phyloP scores from a whole-genome alignment of 1,140 invertebrate species.

The Eufriesea mexicana region DNA sequence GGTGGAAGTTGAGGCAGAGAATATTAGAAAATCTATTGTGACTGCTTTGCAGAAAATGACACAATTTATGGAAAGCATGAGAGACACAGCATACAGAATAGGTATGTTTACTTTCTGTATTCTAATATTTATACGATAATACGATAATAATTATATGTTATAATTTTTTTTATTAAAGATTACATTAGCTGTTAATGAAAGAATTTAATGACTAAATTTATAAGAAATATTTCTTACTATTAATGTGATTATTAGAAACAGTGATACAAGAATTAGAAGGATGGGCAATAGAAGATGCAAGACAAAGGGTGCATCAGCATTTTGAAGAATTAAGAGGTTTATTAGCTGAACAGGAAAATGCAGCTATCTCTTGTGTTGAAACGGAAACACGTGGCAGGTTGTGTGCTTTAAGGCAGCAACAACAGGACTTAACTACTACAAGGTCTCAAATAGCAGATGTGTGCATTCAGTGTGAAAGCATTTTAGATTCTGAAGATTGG shows the following conservation, averaged over 20 bases:
- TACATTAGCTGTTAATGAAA: background rate
- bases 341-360: slow-evolving; percentile 84
- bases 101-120: slow-evolving; percentile 65
- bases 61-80: slow-evolving; percentile 85
- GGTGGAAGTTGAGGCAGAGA: slow-evolving; percentile 85
- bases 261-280: slow-evolving; percentile 80
- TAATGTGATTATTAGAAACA: slow-evolving; percentile 69
- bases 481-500: slow-evolving; percentile 84
- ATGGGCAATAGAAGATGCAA: slow-evolving; percentile 73
- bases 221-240: background rate
- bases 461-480: slow-evolving; percentile 84
- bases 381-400: slow-evolving; percentile 84
- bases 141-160: background rate
- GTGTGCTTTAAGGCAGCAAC: slow-evolving; percentile 84
- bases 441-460: slow-evolving; percentile 84
- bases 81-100: slow-evolving; percentile 83
- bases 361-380: slow-evolving; percentile 84
- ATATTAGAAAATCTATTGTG: slow-evolving; percentile 82
- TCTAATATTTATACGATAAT: background rate
- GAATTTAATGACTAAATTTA: background rate
- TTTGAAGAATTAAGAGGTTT: slow-evolving; percentile 83
- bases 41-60: slow-evolving; percentile 83
- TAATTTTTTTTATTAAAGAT: background rate
- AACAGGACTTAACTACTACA: slow-evolving; percentile 84
- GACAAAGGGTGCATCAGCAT: slow-evolving; percentile 82